A percentile compares a stretch with the other conserved stretches of the same genome.
phyloP scores from a whole-genome alignment of 1,140 invertebrate species.

The Contarinia nasturtii region DNA sequence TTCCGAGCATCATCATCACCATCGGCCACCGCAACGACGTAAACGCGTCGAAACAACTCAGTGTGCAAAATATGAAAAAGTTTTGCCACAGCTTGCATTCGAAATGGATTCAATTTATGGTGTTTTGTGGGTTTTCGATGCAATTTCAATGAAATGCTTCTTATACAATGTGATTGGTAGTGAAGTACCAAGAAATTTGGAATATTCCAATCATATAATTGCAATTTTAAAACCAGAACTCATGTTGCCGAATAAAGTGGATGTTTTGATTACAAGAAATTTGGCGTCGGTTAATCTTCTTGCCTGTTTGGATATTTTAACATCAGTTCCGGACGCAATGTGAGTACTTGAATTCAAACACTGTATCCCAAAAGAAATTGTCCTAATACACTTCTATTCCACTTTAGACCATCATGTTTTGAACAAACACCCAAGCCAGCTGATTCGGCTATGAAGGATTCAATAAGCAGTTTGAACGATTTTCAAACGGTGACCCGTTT shows the following conservation, averaged over 20 bases:
- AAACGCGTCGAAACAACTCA: neutral
- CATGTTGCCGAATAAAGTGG: constrained; percentile 46
- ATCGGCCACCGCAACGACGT: neutral
- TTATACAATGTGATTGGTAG: constrained; percentile 67
- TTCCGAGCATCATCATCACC: neutral
- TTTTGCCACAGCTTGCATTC: constrained; percentile 17
- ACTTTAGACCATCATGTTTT: constrained; percentile 14
- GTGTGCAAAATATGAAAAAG: constrained; percentile 7
- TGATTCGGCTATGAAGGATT: constrained; percentile 21
- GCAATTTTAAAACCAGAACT: constrained; percentile 36
- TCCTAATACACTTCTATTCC: neutral
- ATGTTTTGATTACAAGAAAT: constrained; percentile 53
- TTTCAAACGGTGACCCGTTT: constrained; percentile 76
- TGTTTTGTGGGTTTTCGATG: constrained; percentile 67
- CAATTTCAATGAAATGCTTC: constrained; percentile 44
- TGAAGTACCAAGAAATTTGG: constrained; percentile 24
- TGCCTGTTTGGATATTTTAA: constrained; percentile 76
- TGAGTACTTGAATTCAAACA: constrained; percentile 11
- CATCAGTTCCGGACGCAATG: constrained; percentile 57
- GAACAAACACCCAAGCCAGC: constrained; percentile 17
- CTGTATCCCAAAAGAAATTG: constrained; percentile 1
- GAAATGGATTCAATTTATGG: constrained; percentile 70
- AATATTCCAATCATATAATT: constrained; percentile 17
- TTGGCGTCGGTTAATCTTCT: constrained; percentile 77
- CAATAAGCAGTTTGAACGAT: constrained; percentile 34